phyloP scores from a whole-genome alignment of 1,140 invertebrate genomes.

The Dryas iulia region DNA sequence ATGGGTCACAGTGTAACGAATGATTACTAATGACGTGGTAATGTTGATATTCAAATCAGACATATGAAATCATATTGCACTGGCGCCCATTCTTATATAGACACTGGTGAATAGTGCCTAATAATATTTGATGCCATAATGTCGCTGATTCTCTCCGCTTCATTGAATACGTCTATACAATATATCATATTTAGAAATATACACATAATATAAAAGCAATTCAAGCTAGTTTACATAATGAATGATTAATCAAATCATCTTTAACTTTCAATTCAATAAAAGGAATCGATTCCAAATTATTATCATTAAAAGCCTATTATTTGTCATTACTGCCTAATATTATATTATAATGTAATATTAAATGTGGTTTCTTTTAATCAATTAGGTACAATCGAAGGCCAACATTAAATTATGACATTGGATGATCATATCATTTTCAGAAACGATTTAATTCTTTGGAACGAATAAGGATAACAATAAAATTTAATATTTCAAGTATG shows the following conservation, averaged over 20 bases:
- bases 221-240: neutral
- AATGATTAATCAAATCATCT: neutral
- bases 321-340: neutral
- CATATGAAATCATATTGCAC: conserved; percentile 38
- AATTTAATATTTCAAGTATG: neutral
- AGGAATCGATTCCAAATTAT: neutral
- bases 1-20: conserved; percentile 42
- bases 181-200: neutral
- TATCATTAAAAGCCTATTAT: neutral
- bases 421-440: neutral
- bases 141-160: conserved; percentile 1
- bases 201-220: neutral
- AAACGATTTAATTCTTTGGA: neutral
- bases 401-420: neutral
- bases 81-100: conserved; percentile 3
- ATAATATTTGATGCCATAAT: conserved; percentile 14
- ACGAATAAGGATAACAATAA: neutral
- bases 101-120: neutral
- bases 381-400: neutral
- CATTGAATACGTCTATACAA: neutral
- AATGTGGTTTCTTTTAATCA: neutral
- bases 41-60: conserved; percentile 44
- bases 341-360: neutral
- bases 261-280: neutral
- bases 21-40: conserved; percentile 51